Percentiles rank a stretch among this genome's conserved stretches.
phyloP scores from a whole-genome alignment of 2,113 vertebrate species.

The Hemiprocne comata region DNA sequence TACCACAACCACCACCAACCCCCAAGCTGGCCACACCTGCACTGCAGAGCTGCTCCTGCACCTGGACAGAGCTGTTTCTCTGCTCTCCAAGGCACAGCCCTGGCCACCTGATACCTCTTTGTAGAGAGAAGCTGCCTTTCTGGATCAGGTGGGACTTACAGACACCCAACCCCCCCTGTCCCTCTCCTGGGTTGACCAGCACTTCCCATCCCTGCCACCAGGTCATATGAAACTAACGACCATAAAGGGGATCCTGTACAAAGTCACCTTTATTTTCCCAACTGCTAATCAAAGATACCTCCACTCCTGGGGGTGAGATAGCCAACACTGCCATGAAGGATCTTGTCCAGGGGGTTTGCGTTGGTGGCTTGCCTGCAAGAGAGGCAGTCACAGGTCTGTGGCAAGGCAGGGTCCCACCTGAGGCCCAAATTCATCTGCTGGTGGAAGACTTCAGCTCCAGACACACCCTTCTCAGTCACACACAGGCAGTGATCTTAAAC shows the following conservation, averaged over 20 bases:
- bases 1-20: fast-evolving
- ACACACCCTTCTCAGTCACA: not conserved
- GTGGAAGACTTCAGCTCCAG: not conserved
- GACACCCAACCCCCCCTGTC: not conserved
- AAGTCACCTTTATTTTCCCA: fast-evolving
- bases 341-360: constrained; percentile 90
- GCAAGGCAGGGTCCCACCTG: not conserved
- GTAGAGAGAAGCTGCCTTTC: not conserved
- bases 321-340: constrained; percentile 93
- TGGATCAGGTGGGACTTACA: not conserved
- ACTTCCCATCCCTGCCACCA: not conserved
- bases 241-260: too few relatives aligned
- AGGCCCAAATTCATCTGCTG: not conserved
- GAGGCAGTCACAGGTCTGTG: not conserved
- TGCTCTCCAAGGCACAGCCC: not conserved
- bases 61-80: not conserved
- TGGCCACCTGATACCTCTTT: not conserved
- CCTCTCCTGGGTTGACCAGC: not conserved
- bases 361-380: constrained; percentile 91
- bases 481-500: not conserved
- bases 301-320: constrained; percentile 92
- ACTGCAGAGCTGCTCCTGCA: not conserved
- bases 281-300: constrained; percentile 67
- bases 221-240: fast-evolving
- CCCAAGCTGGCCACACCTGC: not conserved